Base-by-base conservation (phyloP, 2,888 invertebrate species). In the Microctonus aethiopoides region DNA sequence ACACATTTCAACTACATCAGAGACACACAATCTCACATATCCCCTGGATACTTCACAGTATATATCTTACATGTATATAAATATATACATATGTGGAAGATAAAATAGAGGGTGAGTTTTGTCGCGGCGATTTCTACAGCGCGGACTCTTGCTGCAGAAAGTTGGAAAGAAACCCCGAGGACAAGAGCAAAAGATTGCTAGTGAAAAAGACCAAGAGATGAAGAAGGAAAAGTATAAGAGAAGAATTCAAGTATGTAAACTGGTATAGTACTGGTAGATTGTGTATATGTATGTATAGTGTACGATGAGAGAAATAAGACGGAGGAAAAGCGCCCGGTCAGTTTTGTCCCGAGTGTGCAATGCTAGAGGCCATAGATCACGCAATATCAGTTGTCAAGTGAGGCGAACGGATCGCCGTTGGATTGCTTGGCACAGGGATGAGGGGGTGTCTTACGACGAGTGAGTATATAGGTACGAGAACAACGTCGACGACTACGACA, bases 261-360 rank as follows among this genome's bases (percentile, higher is more conserved):
- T 67, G 46, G 39, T 51, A 39, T 57, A 60, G 36, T 54, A 39
- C 51, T 29, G 7, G 29, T 29, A 7, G 7, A 7, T 22, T 20
- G 52, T 46, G 20, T 54, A 41, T 13, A 41, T 61, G 11, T 32
- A 26, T 51, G 62, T 13, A 62, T 52, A 65, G 59, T 68, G 67
- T 64, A 51, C 41, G 71, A 52, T 24, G 46, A 73, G 74, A 66
- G 71, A 41, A 11, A 41, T n/a, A 70, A 70, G 62, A 72, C 62
- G 16, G 22, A 22, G 73, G 46, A 72, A 73, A 72, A 71, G 66
- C 67, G 71, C 68, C 76, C 78, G 80, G 83, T 80, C 84, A 84
- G 81, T 85, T 83, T 80, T 82, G 83, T 86, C 85, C 86, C 86
- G 83, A 80, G 86, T 80, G 86, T 83, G 82, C 84, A 85, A 85